Base-by-base conservation (phyloP, 53 echinoderm and acorn worm genomes). In the Arbacia lixula region DNA sequence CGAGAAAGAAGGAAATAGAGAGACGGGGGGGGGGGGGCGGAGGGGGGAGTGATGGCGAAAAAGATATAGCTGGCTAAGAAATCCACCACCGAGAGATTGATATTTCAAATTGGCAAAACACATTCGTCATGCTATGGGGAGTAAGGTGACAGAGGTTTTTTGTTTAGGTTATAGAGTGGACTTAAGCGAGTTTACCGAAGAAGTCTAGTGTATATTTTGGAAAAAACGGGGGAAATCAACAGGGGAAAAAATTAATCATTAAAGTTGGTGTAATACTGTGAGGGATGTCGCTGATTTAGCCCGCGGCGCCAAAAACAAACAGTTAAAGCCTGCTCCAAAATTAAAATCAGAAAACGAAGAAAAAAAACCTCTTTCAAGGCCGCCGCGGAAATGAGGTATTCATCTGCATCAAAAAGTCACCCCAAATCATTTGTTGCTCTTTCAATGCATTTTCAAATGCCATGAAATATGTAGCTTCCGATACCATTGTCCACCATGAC, bases 391-490 rank as follows among this genome's bases (percentile, higher is more conserved):
- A 77, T 77, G 36, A 27, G 57, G 21, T 58, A 77, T 77, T 77
- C 77, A 77, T 56, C 38, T n/a, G 60, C 16, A 34, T 5, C 77
- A 33, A 12, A 38, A 77, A 77, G 77, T 77, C 77, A 77, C 77
- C 9, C 29, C 56, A 77, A 57, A 27, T 36, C 39, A 58, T 77
- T 77, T 77, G 77, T 77, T 57, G 25, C 60, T 6, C 77, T 27
- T 35, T 77, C 58, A 77, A 77, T 77, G 24, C 77, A 58, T 9
- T 77, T 57, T 77, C 77, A 77, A 77, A 77, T 77, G 77, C 60
- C 77, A 77, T 77, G 77, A 77, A 77, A 77, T 77, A 58, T 77
- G 77, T 77, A 57, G 77, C 58, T 77, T 77, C 77, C 77, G 77
- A 77, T 58, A 24, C 36, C 58, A 77, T 77, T 77, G 77, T 77